Evolutionary conservation across 2,797 vertebrate genomes (phyloP), one percentile per base, ranked within the genome.

Genomic region (Phylloscopus collybita): DNA sequence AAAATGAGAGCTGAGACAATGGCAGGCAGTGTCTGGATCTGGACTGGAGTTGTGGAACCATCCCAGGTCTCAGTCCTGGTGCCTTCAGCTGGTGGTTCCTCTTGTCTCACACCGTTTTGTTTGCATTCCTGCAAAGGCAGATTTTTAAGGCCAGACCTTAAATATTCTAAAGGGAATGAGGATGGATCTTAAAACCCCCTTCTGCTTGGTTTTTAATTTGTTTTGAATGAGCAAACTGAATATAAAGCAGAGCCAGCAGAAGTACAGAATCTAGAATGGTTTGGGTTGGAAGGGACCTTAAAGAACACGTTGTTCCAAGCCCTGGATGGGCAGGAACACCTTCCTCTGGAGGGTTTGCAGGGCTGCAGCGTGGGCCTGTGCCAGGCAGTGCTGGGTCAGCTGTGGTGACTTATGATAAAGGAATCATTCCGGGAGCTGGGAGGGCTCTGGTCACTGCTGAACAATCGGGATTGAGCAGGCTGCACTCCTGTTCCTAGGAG

Each of bases 361-460:
- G 69, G 25, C 73, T 80, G 15, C 47, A 40, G 21, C 0, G 0
- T 3, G 3, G 20, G 25, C 10, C 51, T 1, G 7, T 50, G 71
- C 60, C 61, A 26, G 82, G 86, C 2, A 2, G 45, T 11, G 69
- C 29, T 2, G 11, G 64, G 13, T 64, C 56, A 44, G 80, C 73
- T 2, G 1, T 6, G 14, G 10, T 51, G 25, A 5, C 9, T 30
- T 19, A 10, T 0, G 4, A 20, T n/a, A 54, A 66, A 73, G 56
- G 38, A 73, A 23, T 11, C 1, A 4, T 74, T 91, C 36, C 0
- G 1, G 61, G 79, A 30, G 50, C 88, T 30, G 73, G 79, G 62
- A 87, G 74, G 61, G 49, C 83, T 87, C 56, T 2, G 1, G 3
- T n/a, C 1, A 4, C 23, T 1, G 1, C 82, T 1, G 4, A 32